phyloP scores from a whole-genome alignment of 2,888 invertebrate genomes.

The Heterodera filipjevi region DNA sequence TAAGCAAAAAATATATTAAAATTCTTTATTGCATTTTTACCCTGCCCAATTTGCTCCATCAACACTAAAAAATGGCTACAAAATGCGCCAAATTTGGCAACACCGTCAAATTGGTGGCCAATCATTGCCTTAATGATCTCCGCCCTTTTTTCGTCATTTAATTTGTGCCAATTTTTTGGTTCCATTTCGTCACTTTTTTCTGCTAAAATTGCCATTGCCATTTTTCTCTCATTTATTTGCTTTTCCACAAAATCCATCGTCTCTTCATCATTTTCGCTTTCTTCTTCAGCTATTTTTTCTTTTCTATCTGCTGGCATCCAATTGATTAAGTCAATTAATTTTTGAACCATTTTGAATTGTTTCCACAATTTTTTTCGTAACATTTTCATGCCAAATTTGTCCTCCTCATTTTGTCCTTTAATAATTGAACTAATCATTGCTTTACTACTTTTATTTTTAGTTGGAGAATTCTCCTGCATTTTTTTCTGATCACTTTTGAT shows the following conservation, averaged over 20 bases:
- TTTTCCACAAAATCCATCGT: neutral
- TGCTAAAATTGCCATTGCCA: neutral
- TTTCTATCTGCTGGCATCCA: no score
- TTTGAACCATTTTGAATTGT: neutral
- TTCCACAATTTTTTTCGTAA: neutral
- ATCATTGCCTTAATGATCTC: neutral
- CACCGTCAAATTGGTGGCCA: neutral
- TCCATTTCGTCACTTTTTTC: neutral
- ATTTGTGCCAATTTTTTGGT: neutral
- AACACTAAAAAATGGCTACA: neutral
- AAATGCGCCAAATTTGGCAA: neutral
- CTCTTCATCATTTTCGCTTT: neutral
- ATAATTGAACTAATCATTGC: neutral
- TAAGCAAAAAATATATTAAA: neutral
- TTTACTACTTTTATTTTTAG: no score
- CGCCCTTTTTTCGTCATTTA: neutral
- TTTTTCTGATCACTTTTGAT: neutral
- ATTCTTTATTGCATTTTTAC: neutral
- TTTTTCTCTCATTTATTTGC: neutral
- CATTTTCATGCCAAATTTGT: neutral
- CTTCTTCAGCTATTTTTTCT: neutral
- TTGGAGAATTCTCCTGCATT: no score
- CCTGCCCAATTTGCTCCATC: neutral
- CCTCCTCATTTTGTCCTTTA: neutral
- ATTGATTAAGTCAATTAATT: neutral